Evolutionary conservation across 2,888 invertebrate species (phyloP).

Genomic region (Eristalis arbustorum): DNA sequence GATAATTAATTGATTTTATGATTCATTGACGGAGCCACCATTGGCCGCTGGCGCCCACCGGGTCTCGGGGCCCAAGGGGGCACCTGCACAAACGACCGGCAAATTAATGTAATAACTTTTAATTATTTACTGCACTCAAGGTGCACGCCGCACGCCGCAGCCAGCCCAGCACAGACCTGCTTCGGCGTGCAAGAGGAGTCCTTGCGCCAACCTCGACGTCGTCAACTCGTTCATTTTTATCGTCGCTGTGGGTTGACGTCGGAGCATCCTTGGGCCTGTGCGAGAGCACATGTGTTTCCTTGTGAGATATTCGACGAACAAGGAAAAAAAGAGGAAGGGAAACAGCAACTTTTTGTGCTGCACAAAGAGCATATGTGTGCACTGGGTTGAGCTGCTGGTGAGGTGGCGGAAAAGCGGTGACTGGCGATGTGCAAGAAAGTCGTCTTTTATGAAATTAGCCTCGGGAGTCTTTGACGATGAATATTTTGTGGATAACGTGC

Average conservation of each 20-base stretch:
- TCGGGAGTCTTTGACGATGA: background rate
- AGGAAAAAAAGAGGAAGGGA: no score
- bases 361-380: background rate
- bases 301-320: background rate
- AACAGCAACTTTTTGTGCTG: background rate
- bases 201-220: background rate
- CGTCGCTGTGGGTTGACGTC: background rate
- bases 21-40: slow-evolving; percentile 57
- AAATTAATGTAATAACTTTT: slow-evolving; percentile 68
- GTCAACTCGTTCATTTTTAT: background rate
- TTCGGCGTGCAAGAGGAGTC: background rate
- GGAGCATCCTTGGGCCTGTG: background rate
- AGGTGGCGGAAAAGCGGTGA: no score
- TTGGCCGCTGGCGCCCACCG: slow-evolving; percentile 42
- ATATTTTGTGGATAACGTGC: background rate
- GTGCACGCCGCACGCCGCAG: slow-evolving; percentile 34
- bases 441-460: slow-evolving; percentile 4
- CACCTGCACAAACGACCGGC: slow-evolving; percentile 17
- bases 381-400: background rate
- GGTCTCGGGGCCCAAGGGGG: background rate
- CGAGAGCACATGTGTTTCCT: background rate
- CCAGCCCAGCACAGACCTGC: background rate
- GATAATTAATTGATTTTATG: slow-evolving; percentile 70
- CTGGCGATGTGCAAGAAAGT: background rate
- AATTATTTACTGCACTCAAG: slow-evolving; percentile 62